Percentiles rank a stretch among this genome's conserved stretches.
phyloP scores from a whole-genome alignment of 1,140 invertebrate species.

The Chrysomallon squamiferum region DNA sequence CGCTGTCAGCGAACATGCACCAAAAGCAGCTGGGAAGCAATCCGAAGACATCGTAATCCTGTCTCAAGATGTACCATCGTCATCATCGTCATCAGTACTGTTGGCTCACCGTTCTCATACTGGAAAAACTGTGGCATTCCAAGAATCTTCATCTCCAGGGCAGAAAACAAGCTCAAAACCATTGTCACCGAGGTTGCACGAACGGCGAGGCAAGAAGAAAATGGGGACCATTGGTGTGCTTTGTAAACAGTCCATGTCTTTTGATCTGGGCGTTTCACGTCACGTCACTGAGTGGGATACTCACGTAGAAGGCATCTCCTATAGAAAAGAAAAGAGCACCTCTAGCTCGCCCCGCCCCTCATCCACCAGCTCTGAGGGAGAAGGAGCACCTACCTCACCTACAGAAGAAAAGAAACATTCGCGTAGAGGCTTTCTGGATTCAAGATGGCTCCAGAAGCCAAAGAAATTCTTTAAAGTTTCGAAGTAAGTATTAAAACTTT shows the following conservation, averaged over 20 bases:
- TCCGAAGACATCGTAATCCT: neutral
- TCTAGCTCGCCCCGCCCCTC: constrained; percentile 13
- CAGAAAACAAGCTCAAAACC: constrained; percentile 7
- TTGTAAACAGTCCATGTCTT: constrained; percentile 56
- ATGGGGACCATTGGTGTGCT: constrained; percentile 54
- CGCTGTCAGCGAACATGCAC: neutral
- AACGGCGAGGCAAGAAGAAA: constrained; percentile 37
- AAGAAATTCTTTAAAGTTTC: constrained; percentile 60
- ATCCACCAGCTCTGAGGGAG: constrained; percentile 44
- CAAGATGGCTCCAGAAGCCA: constrained; percentile 52
- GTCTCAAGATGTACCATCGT: constrained; percentile 8
- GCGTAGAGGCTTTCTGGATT: constrained; percentile 48
- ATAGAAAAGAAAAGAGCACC: neutral
- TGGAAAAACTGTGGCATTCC: constrained; percentile 14
- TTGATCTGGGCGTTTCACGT: constrained; percentile 52
- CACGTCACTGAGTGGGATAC: constrained; percentile 13
- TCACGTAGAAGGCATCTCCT: constrained; percentile 12
- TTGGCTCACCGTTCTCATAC: constrained; percentile 4
- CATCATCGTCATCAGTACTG: constrained; percentile 12
- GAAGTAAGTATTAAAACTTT: constrained; percentile 46
- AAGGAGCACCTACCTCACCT: constrained; percentile 23
- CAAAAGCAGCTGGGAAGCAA: neutral
- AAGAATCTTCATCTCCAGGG: constrained; percentile 4
- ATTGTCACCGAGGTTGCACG: constrained; percentile 20
- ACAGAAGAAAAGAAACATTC: constrained; percentile 47